phyloP scores from a whole-genome alignment of 2,888 invertebrate genomes.

The Aelia acuminata region DNA sequence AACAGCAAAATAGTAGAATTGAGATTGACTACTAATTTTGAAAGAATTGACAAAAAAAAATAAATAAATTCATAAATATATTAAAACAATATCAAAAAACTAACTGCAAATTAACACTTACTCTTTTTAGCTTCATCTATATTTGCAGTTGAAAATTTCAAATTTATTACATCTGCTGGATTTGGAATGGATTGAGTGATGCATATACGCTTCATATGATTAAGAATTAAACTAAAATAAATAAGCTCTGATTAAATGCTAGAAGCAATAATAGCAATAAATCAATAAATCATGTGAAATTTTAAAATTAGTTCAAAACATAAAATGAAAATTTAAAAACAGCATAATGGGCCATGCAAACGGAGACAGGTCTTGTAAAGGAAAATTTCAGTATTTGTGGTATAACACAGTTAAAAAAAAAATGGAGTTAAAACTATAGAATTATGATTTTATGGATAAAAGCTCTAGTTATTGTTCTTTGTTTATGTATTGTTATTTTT shows the following conservation, averaged over 20 bases:
- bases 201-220: constrained; percentile 37
- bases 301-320: no score
- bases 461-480: no score
- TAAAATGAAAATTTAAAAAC: not conserved
- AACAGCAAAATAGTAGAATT: not conserved
- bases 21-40: not conserved
- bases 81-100: not conserved
- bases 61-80: no score
- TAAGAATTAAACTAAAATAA: constrained; percentile 47
- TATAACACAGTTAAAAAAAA: no score
- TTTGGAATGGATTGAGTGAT: constrained; percentile 13
- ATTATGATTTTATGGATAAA: no score
- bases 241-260: not conserved
- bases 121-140: constrained; percentile 45
- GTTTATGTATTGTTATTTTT: no score
- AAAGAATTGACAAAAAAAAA: no score
- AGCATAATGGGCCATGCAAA: not conserved
- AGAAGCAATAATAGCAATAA: not conserved
- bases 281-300: not conserved
- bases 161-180: constrained; percentile 24
- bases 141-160: constrained; percentile 53
- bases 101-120: not conserved
- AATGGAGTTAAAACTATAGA: no score
- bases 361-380: not conserved
- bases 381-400: no score